Evolutionary conservation across 2,113 vertebrate species (phyloP).

Genomic region (Leptobrachium ailaonicum): DNA sequence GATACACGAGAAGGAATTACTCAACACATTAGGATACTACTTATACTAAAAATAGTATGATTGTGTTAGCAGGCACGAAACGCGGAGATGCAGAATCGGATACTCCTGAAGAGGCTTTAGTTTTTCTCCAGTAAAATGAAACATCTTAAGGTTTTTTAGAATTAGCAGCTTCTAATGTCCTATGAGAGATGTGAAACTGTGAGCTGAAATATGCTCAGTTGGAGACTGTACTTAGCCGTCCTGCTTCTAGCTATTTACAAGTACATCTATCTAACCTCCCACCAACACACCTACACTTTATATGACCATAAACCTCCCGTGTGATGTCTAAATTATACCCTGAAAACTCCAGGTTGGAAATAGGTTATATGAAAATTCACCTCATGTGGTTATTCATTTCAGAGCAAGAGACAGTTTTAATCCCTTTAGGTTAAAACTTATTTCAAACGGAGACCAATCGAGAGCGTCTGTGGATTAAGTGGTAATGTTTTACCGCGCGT

Average conservation of each 20-base stretch:
- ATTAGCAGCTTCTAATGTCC: slow-evolving; percentile 69
- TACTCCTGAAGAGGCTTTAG: background rate
- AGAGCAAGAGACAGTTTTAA: slow-evolving; percentile 58
- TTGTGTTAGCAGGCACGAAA: no score
- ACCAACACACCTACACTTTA: slow-evolving; percentile 64
- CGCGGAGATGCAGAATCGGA: background rate
- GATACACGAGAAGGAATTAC: no score
- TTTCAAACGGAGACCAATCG: slow-evolving; percentile 67
- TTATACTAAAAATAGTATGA: no score
- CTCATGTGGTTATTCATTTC: slow-evolving; percentile 63
- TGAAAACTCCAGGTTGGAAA: slow-evolving; percentile 63
- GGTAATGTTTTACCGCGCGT: slow-evolving; percentile 39
- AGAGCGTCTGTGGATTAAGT: slow-evolving; percentile 62
- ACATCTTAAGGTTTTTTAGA: slow-evolving; percentile 68
- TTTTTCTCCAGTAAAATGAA: slow-evolving; percentile 54
- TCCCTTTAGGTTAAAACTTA: slow-evolving; percentile 58
- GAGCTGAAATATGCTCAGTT: slow-evolving; percentile 67
- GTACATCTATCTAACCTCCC: slow-evolving; percentile 60
- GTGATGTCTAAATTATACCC: slow-evolving; percentile 66
- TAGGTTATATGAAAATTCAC: slow-evolving; percentile 60
- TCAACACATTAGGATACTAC: no score
- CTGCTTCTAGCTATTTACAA: slow-evolving; percentile 64
- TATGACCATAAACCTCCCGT: slow-evolving; percentile 61
- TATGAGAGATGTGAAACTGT: slow-evolving; percentile 68
- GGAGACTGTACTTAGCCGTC: slow-evolving; percentile 56